These are phyloP conservation scores for Drosophila nebulosa DNA, from an alignment of 1,140 invertebrate species.

Conservation along the genomic window DNA sequence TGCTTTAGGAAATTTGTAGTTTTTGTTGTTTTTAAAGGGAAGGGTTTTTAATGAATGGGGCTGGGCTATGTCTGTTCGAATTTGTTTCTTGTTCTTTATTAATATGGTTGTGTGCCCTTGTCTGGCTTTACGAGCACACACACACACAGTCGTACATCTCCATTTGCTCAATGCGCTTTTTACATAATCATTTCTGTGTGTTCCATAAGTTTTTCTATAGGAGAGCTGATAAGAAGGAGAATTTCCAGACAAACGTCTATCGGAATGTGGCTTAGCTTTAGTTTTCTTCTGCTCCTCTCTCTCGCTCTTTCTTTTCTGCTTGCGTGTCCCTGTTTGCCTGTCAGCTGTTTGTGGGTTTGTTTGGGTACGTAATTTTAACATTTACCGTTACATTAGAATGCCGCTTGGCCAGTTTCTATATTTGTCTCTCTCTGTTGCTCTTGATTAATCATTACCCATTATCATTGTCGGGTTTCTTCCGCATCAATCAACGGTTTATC, in stretches of 20 bases:
- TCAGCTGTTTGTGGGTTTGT: constrained; percentile 46
- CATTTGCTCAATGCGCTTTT: constrained; percentile 30
- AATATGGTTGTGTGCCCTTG: constrained; percentile 22
- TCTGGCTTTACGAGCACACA: neutral
- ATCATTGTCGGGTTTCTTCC: constrained; percentile 50
- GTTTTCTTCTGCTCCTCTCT: neutral
- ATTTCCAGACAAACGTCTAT: constrained; percentile 33
- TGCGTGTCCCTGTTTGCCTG: neutral
- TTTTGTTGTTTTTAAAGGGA: constrained; percentile 53
- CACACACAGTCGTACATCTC: neutral
- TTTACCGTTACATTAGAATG: constrained; percentile 58
- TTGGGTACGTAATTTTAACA: constrained; percentile 35
- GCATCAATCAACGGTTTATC: constrained; percentile 56
- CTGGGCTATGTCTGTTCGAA: constrained; percentile 43
- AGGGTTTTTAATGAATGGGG: constrained; percentile 43
- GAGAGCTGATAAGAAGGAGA: constrained; percentile 46
- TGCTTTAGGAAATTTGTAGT: constrained; percentile 32
- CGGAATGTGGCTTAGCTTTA: constrained; percentile 32
- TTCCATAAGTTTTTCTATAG: constrained; percentile 37
- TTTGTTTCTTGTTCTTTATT: constrained; percentile 39
- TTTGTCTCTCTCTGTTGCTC: constrained; percentile 16
- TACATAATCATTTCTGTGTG: constrained; percentile 74
- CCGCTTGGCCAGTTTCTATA: constrained; percentile 41
- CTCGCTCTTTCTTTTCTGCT: constrained; percentile 4
- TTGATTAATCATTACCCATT: constrained; percentile 52